Conservation (phyloP, 2,113 vertebrate species). For the Eurypyga helias region DNA sequence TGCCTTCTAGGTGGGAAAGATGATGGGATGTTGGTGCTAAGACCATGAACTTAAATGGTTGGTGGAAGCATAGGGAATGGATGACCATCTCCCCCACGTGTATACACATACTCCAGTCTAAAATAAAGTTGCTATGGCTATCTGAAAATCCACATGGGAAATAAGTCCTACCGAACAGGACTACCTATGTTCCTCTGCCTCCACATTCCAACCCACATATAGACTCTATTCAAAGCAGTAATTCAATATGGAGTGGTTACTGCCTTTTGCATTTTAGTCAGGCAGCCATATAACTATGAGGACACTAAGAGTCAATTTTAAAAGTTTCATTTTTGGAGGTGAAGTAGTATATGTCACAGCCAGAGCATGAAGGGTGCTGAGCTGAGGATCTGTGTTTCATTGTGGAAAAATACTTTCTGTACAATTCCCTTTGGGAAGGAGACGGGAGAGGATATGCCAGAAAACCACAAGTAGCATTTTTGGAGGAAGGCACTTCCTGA, state of each 20-base stretch:
- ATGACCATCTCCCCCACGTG: fast-evolving
- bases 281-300: not conserved
- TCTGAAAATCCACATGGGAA: not conserved
- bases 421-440: not conserved
- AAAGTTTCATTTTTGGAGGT: not conserved
- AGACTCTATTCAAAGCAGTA: not conserved
- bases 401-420: conserved; percentile 45
- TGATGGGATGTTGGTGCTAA: too few species aligned
- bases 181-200: not conserved
- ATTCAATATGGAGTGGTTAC: not conserved
- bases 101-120: too few species aligned
- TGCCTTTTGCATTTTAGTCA: not conserved
- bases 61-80: not conserved
- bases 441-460: conserved; percentile 9
- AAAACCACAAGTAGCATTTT: conserved; percentile 56
- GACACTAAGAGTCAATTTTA: not conserved
- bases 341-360: not conserved
- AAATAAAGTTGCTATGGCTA: not conserved
- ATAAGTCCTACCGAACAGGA: not conserved
- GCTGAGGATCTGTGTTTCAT: not conserved
- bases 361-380: not conserved
- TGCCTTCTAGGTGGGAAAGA: not conserved
- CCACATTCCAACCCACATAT: fast-evolving
- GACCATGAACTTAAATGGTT: not conserved
- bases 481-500: conserved; percentile 45